phyloP scores from a whole-genome alignment of 2,888 invertebrate species.

The Tetranychus truncatus region DNA sequence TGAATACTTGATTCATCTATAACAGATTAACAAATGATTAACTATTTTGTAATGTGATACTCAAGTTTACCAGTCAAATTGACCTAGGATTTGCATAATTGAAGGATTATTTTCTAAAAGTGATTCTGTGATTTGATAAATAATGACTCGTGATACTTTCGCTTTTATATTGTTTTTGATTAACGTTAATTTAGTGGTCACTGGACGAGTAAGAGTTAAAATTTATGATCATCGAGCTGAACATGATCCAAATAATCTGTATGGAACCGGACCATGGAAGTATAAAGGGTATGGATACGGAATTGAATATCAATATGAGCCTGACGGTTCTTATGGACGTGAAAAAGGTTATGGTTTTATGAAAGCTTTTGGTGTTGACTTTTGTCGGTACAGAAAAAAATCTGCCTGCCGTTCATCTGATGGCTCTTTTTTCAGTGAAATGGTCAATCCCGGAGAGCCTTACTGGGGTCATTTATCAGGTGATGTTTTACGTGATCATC shows the following conservation, averaged over 20 bases:
- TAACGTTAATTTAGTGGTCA: background rate
- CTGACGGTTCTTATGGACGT: conserved; percentile 15
- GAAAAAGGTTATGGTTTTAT: conserved; percentile 20
- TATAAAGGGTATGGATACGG: conserved; percentile 20
- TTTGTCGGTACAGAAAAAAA: conserved; percentile 11
- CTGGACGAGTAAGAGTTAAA: conserved; percentile 15
- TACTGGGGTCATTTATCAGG: conserved; percentile 7
- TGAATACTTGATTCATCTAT: no score
- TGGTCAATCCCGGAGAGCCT: conserved; percentile 10
- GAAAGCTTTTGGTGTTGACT: conserved; percentile 19
- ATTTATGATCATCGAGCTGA: conserved; percentile 20
- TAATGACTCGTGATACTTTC: background rate
- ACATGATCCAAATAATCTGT: conserved; percentile 16
- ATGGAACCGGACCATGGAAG: conserved; percentile 14
- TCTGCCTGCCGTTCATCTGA: conserved; percentile 4
- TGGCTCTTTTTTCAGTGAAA: conserved; percentile 12
- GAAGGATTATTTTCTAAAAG: no score
- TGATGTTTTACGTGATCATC: background rate
- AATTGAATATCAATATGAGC: conserved; percentile 19
- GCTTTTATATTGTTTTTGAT: background rate
- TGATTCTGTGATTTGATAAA: no score
- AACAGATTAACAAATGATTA: no score
- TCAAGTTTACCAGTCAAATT: no score
- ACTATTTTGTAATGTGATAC: no score
- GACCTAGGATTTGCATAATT: no score